Percentiles rank a stretch among this genome's conserved stretches.
Conservation (phyloP, 2,113 vertebrate species). For the Epinephelus moara region DNA sequence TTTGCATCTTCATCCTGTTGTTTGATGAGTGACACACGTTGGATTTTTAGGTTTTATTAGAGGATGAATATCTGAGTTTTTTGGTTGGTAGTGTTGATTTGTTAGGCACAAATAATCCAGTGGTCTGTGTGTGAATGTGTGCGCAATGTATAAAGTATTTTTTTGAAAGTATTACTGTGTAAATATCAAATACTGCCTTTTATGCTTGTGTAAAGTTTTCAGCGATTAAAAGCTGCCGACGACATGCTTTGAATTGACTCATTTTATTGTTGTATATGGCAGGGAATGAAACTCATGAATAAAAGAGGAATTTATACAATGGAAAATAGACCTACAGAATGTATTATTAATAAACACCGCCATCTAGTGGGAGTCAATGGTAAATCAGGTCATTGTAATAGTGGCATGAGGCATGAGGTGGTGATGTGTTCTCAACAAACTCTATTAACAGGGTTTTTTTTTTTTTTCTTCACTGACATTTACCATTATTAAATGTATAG, state of each 20-base stretch:
- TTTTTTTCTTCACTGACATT: background rate
- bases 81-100: conserved; percentile 39
- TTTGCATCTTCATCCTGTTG: conserved; percentile 37
- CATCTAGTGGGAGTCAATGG: conserved; percentile 47
- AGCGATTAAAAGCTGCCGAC: conserved; percentile 58
- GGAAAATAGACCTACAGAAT: background rate
- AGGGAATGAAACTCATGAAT: background rate
- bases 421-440: background rate
- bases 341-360: conserved; percentile 7
- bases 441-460: background rate
- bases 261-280: background rate
- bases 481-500: background rate
- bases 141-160: conserved; percentile 92
- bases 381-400: background rate
- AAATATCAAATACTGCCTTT: conserved; percentile 94
- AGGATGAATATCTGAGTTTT: conserved; percentile 20
- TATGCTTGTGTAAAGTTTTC: conserved; percentile 91
- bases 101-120: conserved; percentile 34
- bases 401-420: background rate
- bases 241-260: conserved; percentile 18
- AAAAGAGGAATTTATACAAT: background rate
- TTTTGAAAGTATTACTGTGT: conserved; percentile 90
- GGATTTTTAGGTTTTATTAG: conserved; percentile 11
- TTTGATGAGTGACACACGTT: conserved; percentile 9
- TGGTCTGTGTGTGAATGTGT: conserved; percentile 60